Base-by-base conservation (phyloP, 2,888 invertebrate species). In the Criorhina ranunculi region DNA sequence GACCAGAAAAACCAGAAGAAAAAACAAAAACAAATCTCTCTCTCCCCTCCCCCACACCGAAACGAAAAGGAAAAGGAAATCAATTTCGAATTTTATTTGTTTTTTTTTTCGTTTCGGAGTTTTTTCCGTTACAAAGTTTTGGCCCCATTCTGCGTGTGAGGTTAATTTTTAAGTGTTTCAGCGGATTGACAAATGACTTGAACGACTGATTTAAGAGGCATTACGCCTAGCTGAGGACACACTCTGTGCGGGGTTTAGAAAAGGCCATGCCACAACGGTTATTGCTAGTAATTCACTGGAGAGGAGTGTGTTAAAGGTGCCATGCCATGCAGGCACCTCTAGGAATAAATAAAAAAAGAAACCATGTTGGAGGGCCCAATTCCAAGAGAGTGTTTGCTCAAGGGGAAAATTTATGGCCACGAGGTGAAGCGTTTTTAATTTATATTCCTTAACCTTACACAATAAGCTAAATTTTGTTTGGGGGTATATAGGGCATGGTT, bases 121-220 rank as follows among this genome's bases (percentile, higher is more conserved):
- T 51, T 49, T 12, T 59, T 37, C 51, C 9, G n/a, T n/a, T n/a
- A n/a, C n/a, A 19, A 17, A 0, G 40, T 15, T 11, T 31, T 67
- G 1, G 24, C 24, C 24, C 24, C 1, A 24, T 24, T 24, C 9
- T 44, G 35, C 24, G 55, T 8, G 8, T 49, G 66, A 8, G 12
- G 35, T 40, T n/a, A 5, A 8, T 40, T 70, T 60, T 64, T 73
- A 78, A 82, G 82, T 82, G 72, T 86, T 86, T 46, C 46, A 72
- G 62, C 62, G 53, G 86, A 86, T 76, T 86, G 86, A 86, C 86
- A 81, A 81, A 86, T 72, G 86, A 81, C 77, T 77, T 77, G 67
- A 62, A 15, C 86, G 67, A 86, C 76, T 81, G 80, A 86, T 86
- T 86, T 81, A 86, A 72, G 80, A 62, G 85, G 75, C n/a, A 85